Percentiles rank a stretch among this genome's conserved stretches.
phyloP scores from a whole-genome alignment of 2,888 invertebrate genomes.

The Diarsia brunnea region DNA sequence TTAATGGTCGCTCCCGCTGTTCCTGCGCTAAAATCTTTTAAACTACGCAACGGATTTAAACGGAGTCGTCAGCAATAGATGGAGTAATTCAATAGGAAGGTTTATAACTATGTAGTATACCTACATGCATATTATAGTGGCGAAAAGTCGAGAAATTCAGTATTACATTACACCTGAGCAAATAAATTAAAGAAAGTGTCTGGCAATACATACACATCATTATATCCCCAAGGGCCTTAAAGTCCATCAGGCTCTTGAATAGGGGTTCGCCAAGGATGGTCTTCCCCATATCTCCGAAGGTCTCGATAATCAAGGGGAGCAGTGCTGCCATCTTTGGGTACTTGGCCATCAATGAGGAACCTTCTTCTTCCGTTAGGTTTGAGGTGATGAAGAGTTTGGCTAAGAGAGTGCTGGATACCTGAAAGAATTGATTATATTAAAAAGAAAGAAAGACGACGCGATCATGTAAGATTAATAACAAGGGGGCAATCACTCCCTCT shows the following conservation, averaged over 20 bases:
- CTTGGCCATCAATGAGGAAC: slow-evolving; percentile 81
- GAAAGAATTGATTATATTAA: slow-evolving; percentile 1
- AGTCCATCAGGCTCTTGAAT: slow-evolving; percentile 75
- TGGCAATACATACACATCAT: slow-evolving; percentile 75
- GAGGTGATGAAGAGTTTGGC: slow-evolving; percentile 87
- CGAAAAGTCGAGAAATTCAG: too few species aligned
- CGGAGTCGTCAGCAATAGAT: too few species aligned
- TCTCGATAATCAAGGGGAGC: slow-evolving; percentile 82
- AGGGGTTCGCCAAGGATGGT: slow-evolving; percentile 80
- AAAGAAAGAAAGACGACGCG: neutral
- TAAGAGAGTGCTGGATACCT: slow-evolving; percentile 87
- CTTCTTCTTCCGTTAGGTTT: slow-evolving; percentile 85
- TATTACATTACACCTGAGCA: too few species aligned
- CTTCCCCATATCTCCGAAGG: slow-evolving; percentile 75
- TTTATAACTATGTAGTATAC: too few species aligned
- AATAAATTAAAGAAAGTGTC: neutral
- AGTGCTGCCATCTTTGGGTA: slow-evolving; percentile 84
- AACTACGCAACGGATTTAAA: too few species aligned
- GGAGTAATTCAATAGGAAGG: too few species aligned
- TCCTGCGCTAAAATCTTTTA: too few species aligned
- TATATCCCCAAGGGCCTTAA: slow-evolving; percentile 77
- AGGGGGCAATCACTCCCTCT: neutral
- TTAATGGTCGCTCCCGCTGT: too few species aligned
- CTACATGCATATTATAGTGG: too few species aligned
- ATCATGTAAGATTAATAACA: neutral